A percentile compares a stretch with the other conserved stretches of the same genome.
Conservation (phyloP, 2,888 invertebrate species). For the Temnothorax unifasciatus region DNA sequence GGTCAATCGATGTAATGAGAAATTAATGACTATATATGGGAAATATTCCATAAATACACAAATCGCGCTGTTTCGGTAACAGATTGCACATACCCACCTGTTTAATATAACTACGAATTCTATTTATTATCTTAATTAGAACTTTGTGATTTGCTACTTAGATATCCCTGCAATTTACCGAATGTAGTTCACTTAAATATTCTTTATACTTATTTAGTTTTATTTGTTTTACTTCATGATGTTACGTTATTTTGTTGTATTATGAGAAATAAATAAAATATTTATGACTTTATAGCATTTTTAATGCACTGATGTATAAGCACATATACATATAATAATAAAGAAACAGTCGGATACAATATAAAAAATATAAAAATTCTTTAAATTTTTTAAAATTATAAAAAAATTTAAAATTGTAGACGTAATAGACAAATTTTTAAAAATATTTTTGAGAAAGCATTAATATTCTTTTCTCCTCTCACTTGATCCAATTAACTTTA, state of each 20-base stretch:
- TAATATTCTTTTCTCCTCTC: background rate
- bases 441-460: background rate
- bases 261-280: background rate
- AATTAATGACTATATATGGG: conserved; percentile 74
- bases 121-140: conserved; percentile 23
- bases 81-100: background rate
- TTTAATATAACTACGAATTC: conserved; percentile 1
- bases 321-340: background rate
- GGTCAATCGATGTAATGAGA: conserved; percentile 75
- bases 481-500: background rate
- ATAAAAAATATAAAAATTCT: background rate
- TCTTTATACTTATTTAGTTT: background rate
- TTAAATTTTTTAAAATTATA: background rate
- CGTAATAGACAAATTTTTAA: background rate
- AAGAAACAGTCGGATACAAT: background rate
- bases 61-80: conserved; percentile 5
- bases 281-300: background rate
- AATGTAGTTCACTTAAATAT: background rate
- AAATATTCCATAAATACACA: conserved; percentile 76
- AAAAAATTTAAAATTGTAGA: background rate
- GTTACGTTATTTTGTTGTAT: background rate
- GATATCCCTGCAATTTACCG: background rate
- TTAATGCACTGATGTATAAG: background rate
- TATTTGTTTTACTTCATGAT: background rate
- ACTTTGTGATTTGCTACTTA: background rate